Evolutionary conservation across 2,797 vertebrate genomes (phyloP).

Genomic region (Champsocephalus esox): DNA sequence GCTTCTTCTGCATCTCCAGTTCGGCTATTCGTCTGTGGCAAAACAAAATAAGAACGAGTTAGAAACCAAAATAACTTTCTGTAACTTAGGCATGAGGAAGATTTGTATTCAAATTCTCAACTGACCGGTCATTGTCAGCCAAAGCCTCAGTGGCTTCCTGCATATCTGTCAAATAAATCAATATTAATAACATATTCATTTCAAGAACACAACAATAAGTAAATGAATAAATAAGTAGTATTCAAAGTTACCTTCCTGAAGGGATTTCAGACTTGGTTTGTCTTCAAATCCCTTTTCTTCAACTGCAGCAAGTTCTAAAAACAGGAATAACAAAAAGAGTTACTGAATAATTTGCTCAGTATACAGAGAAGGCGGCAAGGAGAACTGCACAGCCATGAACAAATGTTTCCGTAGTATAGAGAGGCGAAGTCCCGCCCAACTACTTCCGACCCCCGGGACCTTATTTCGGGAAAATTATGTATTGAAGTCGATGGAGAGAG

Average conservation of each 20-base stretch:
- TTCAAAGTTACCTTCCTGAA: constrained; percentile 69
- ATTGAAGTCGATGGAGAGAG: too few relatives aligned
- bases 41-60: not conserved
- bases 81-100: not conserved
- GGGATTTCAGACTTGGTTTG: constrained; percentile 67
- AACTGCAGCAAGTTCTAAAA: constrained; percentile 75
- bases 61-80: not conserved
- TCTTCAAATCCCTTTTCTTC: constrained; percentile 62
- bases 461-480: too few relatives aligned
- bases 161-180: constrained; percentile 61
- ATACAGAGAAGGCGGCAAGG: not conserved
- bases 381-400: not conserved
- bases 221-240: accelerated
- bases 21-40: constrained; percentile 70
- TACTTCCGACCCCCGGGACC: too few relatives aligned
- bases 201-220: not conserved
- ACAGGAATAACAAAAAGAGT: not conserved
- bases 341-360: not conserved
- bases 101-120: not conserved
- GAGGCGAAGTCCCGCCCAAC: too few relatives aligned
- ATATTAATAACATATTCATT: not conserved
- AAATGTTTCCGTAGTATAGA: not conserved
- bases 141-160: constrained; percentile 62
- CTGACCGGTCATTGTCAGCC: constrained; percentile 73
- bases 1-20: constrained; percentile 71